These are phyloP conservation scores for Phrynosoma blainvillii DNA, from an alignment of 2,113 vertebrate species.

Conservation along the genomic window DNA sequence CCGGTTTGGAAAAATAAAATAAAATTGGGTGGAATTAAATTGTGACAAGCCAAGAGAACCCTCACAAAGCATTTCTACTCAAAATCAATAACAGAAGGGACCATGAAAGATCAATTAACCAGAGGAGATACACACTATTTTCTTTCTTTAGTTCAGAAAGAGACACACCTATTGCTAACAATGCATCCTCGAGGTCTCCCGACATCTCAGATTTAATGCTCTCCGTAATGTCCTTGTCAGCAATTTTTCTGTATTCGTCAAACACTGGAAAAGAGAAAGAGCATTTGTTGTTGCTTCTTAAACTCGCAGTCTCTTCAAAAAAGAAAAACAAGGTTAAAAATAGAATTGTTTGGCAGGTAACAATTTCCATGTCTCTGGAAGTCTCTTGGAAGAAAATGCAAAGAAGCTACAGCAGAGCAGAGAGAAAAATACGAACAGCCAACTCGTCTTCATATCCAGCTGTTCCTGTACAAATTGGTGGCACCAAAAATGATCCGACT, in stretches of 20 bases:
- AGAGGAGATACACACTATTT: not conserved
- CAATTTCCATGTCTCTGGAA: too few species aligned
- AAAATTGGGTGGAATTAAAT: not conserved
- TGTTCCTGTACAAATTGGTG: too few species aligned
- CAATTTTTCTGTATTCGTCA: constrained; percentile 86
- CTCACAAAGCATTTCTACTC: not conserved
- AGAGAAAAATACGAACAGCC: too few species aligned
- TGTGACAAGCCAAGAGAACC: not conserved
- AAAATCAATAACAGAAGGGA: not conserved
- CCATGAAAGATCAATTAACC: not conserved
- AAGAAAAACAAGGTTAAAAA: not conserved
- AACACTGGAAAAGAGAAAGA: constrained; percentile 81
- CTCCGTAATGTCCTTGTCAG: constrained; percentile 89
- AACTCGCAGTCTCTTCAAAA: accelerated
- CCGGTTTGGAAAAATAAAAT: not conserved
- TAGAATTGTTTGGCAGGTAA: too few species aligned
- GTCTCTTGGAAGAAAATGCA: too few species aligned
- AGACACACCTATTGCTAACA: constrained; percentile 90
- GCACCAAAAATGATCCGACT: too few species aligned
- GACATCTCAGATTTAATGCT: constrained; percentile 98
- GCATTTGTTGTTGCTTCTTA: not conserved
- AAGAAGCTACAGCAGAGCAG: too few species aligned
- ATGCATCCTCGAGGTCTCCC: constrained; percentile 88
- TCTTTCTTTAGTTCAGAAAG: constrained; percentile 8
- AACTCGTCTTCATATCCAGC: too few species aligned